A percentile compares a stretch with the other conserved stretches of the same genome.
Evolutionary conservation across 2,888 invertebrate species (phyloP).

Genomic region (Mythimna albipuncta): DNA sequence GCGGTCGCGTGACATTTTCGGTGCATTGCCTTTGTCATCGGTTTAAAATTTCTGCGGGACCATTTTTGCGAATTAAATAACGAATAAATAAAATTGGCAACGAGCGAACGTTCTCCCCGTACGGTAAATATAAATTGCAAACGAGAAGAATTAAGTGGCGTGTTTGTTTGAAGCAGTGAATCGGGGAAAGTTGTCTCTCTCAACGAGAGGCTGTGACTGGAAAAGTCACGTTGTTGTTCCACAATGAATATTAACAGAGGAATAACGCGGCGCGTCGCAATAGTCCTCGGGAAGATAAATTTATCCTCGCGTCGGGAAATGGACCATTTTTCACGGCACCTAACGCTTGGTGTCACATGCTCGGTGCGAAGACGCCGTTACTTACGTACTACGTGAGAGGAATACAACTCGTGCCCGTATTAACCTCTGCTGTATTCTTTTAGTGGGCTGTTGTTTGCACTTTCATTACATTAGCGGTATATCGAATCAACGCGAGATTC

Average conservation of each 20-base stretch:
- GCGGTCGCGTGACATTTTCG: constrained; percentile 88
- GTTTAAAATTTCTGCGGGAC: constrained; percentile 81
- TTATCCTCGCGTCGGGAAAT: constrained; percentile 82
- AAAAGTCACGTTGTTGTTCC: constrained; percentile 75
- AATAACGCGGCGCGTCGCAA: constrained; percentile 82
- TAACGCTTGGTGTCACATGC: constrained; percentile 87
- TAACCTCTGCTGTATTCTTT: constrained; percentile 80
- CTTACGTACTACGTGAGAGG: constrained; percentile 81
- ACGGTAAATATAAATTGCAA: constrained; percentile 63
- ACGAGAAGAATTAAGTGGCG: constrained; percentile 56
- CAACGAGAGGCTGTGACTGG: constrained; percentile 48
- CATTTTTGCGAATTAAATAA: constrained; percentile 83
- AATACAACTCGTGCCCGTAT: constrained; percentile 83
- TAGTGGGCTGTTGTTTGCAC: constrained; percentile 73
- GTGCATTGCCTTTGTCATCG: constrained; percentile 88
- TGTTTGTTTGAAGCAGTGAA: constrained; percentile 54
- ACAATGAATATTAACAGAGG: constrained; percentile 89
- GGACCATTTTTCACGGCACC: constrained; percentile 88
- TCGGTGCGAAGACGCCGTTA: constrained; percentile 87
- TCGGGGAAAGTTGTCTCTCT: constrained; percentile 57
- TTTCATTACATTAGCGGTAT: constrained; percentile 71
- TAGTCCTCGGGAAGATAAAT: constrained; percentile 86
- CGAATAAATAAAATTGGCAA: constrained; percentile 63
- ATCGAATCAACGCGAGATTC: constrained; percentile 67
- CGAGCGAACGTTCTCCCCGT: constrained; percentile 41